Conservation (phyloP, 2,797 vertebrate species). For the Alectoris magna region DNA sequence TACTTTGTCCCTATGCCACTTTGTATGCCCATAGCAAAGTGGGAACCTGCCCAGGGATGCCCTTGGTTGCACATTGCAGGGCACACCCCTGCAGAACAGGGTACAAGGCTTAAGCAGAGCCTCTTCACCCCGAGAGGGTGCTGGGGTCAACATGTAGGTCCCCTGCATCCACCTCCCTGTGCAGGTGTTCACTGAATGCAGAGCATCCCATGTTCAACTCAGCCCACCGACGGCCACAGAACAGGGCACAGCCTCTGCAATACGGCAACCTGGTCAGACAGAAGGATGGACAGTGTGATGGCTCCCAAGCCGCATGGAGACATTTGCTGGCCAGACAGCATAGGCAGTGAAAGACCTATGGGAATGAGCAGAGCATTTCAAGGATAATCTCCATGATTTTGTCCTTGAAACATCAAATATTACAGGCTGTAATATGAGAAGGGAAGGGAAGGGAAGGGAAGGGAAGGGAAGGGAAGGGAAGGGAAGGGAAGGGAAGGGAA, state of each 20-base stretch:
- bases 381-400: neutral
- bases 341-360: neutral
- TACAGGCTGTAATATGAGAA: too few species aligned
- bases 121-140: accelerated
- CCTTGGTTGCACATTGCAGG: too few species aligned
- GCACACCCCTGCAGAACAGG: neutral
- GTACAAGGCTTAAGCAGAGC: neutral
- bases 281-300: accelerated
- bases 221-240: neutral
- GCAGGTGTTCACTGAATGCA: accelerated
- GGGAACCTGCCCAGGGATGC: neutral
- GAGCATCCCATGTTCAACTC: neutral
- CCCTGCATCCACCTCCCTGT: neutral
- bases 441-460: neutral
- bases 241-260: neutral
- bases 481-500: neutral
- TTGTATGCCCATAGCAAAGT: neutral
- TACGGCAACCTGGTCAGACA: neutral
- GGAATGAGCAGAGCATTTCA: neutral
- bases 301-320: neutral
- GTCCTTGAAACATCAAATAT: neutral
- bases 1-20: neutral
- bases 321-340: neutral
- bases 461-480: neutral
- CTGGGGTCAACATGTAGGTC: neutral